Percentiles rank a stretch among this genome's conserved stretches.
Conservation (phyloP, 2,888 invertebrate species). For the Diarsia dahlii region DNA sequence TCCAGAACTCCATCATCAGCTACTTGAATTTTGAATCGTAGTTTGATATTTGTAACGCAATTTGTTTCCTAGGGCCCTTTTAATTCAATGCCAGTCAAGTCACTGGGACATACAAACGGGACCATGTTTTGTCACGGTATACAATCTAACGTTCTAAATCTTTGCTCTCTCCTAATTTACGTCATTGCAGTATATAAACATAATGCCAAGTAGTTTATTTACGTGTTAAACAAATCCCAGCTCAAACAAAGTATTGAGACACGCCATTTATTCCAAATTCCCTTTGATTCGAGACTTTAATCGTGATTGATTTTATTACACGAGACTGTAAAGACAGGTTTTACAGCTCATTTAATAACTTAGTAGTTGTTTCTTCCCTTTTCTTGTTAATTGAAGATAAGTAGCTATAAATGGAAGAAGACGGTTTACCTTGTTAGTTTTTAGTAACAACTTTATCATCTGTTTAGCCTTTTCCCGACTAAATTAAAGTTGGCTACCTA, state of each 20-base stretch:
- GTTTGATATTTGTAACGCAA: neutral
- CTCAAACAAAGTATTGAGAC: conserved; percentile 54
- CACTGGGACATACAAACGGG: neutral
- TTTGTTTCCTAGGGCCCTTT: neutral
- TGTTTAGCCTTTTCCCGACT: neutral
- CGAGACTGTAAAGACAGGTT: neutral
- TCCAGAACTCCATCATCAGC: neutral
- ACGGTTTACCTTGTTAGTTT: neutral
- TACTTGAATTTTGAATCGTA: neutral
- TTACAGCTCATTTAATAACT: conserved; percentile 23
- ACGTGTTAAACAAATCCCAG: conserved; percentile 56
- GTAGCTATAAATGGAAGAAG: neutral
- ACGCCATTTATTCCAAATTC: conserved; percentile 46
- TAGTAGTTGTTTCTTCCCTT: neutral
- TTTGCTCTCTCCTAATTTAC: conserved; percentile 55
- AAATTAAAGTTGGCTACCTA: rapidly evolving
- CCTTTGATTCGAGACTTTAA: conserved; percentile 21
- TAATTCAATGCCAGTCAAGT: neutral
- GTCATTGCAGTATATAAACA: conserved; percentile 56
- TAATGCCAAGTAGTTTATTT: conserved; percentile 60
- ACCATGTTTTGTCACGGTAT: neutral
- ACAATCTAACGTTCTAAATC: neutral
- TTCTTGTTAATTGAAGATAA: conserved; percentile 17
- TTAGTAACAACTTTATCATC: neutral
- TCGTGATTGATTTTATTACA: conserved; percentile 44